Evolutionary conservation across 2,113 vertebrate species (phyloP), one percentile per base, ranked within the genome.

Genomic region (Collichthys lucidus): DNA sequence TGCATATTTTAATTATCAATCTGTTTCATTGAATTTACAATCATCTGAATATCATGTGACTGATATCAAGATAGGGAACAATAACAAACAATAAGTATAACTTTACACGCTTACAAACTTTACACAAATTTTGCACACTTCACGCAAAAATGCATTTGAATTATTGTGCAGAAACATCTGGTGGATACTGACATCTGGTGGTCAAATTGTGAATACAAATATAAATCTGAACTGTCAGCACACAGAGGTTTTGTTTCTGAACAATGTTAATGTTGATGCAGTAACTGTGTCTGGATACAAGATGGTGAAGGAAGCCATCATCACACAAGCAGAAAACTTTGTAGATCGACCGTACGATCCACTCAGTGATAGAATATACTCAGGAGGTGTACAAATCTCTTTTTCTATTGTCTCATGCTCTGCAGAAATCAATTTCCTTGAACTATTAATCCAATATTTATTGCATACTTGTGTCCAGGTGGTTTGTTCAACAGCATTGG

Each of bases 251-350:
- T 8, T 50, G 35, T 35, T 35, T 35, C 0, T 35, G 7, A 40
- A 9, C 35, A 40, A 40, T 40, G 1, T 35, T 40, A 40, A 40
- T 40, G 35, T 40, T 40, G 35, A 0, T 53, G 31, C 22, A 66
- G n/a, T 26, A 3, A 11, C 57, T 0, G 0, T 96, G 2, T 93
- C 11, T 2, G 95, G 96, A 2, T 88, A 95, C 12, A 86, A 88
- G 53, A 79, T 93, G 91, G 64, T 95, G 31, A 97, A 94, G 68
- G 96, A 97, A 84, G 94, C 87, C 31, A 84, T 96, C 0, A 52
- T 95, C n/a, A 90, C 90, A 20, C 94, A 96, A 62, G 95, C 81
- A 0, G 91, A 96, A 3, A 90, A 89, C 79, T 95, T 97, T 86
- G 3, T 93, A 0, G 93, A 89, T 16, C 94, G 95, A 1, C 96